Evolutionary conservation across 2,113 vertebrate species (phyloP), one percentile per base, ranked within the genome.

Genomic region (Triplophysa rosa): DNA sequence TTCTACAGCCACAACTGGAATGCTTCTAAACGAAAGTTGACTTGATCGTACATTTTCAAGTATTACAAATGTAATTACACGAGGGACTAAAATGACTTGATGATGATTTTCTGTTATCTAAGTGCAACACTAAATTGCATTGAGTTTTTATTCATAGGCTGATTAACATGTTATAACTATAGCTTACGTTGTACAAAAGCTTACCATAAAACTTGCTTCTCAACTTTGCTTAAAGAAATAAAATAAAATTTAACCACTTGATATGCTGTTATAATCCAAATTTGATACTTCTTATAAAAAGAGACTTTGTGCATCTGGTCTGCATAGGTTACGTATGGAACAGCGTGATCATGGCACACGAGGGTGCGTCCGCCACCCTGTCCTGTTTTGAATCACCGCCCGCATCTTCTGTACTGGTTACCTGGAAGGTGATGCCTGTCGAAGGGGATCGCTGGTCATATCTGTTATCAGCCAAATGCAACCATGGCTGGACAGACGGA

Each of bases 341-440:
- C 0, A 65, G 92, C 74, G 86, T 89, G n/a, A 64, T 91, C 47
- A 86, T 94, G 83, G 84, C 52, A 3, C 66, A n/a, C 67, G 85
- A 79, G 29, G 86, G 82, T 14, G 42, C 0, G 10, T 14, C 33
- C 0, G 70, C 85, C 78, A 88, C 87, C 24, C 82, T 94, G 80
- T 47, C 64, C 78, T 94, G 92, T 65, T 83, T 63, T 29, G 80
- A 87, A 63, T 16, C 10, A 17, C 52, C 75, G 37, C 47, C 49
- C 2, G 79, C 3, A 73, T 77, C 74, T 4, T 16, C 58, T 0
- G 54, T 88, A 52, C 4, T 59, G 47, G 71, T 93, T 29, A 88
- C 85, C 67, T 94, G 93, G 92, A 84, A 37, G 82, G 77, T 84
- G 70, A 87, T 86, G 82, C 40, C 74, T 45, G 29, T 52, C 1